Base-by-base conservation (phyloP, 2,888 invertebrate genomes). In the Ectemnius cavifrons region DNA sequence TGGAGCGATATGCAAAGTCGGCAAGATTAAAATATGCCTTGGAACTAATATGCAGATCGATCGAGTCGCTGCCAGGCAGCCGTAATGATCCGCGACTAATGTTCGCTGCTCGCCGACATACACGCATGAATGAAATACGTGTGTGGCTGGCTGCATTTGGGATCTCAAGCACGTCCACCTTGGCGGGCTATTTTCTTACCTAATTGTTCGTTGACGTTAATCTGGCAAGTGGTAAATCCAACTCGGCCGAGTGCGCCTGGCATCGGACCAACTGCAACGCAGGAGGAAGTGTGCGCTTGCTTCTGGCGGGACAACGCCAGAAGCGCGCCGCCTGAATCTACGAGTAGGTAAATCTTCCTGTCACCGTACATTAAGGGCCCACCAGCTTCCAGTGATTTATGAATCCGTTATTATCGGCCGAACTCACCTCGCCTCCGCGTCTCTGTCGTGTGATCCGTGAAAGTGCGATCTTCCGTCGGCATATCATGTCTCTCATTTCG, bases 401-500 rank as follows among this genome's bases (percentile, higher is more conserved):
- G 76, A 72, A 76, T 77, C 77, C 65, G 76, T 77, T 71, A 60
- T 77, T 77, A 77, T 77, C 77, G 52, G 52, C n/a, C 52, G 16
- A 52, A 66, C 77, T 77, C 37, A 11, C 72, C 60, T 52, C 28
- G 20, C 58, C 63, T 71, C 62, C 71, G 23, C 63, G 71, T n/a
- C 47, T 2, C 23, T 18, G 23, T 23, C 23, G 57, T 23, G 16
- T 45, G 37, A 37, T 8, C 61, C 28, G 65, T 67, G 63, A 72
- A 61, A 64, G 60, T 60, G 13, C 18, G 66, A 56, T 46, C 27
- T 56, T 46, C 23, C 49, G 13, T 63, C 13, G 37, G 63, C 57
- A 59, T 23, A 56, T 37, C 37, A 8, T 6, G 14, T 18, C 37
- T 60, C 57, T 46, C 63, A 46, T 73, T 70, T 58, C 58, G 63